Conservation (phyloP, 2,113 vertebrate species). For the Heteronetta atricapilla region DNA sequence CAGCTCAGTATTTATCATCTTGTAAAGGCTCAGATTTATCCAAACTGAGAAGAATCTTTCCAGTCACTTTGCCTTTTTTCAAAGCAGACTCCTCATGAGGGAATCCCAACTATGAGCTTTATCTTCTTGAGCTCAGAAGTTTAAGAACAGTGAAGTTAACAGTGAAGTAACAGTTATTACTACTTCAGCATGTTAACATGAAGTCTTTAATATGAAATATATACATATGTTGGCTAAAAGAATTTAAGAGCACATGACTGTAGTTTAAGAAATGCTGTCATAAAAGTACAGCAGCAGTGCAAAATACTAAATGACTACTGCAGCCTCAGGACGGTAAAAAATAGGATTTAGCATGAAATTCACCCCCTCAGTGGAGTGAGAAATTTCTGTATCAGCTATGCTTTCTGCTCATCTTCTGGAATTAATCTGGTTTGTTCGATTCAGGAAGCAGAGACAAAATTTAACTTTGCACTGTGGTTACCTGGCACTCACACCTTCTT, state of each 20-base stretch:
- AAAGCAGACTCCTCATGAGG: background rate
- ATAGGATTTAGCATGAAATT: background rate
- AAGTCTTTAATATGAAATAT: slow-evolving; percentile 16
- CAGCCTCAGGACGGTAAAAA: background rate
- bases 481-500: background rate
- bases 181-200: slow-evolving; percentile 21
- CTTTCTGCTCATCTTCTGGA: background rate
- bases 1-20: background rate
- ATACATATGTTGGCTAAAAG: background rate
- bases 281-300: background rate
- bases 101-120: background rate
- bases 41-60: background rate
- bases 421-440: background rate
- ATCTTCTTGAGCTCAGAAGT: background rate
- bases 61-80: background rate
- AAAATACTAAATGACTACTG: background rate
- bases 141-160: background rate
- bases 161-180: too few relatives aligned
- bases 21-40: background rate
- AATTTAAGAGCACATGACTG: background rate
- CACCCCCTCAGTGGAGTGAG: background rate
- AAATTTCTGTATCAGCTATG: background rate
- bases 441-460: background rate
- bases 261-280: background rate
- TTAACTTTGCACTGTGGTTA: background rate